Evolutionary conservation across 53 echinoderm and acorn worm genomes (phyloP), one percentile per base, ranked within the genome.

Genomic region (Henricia sp.): DNA sequence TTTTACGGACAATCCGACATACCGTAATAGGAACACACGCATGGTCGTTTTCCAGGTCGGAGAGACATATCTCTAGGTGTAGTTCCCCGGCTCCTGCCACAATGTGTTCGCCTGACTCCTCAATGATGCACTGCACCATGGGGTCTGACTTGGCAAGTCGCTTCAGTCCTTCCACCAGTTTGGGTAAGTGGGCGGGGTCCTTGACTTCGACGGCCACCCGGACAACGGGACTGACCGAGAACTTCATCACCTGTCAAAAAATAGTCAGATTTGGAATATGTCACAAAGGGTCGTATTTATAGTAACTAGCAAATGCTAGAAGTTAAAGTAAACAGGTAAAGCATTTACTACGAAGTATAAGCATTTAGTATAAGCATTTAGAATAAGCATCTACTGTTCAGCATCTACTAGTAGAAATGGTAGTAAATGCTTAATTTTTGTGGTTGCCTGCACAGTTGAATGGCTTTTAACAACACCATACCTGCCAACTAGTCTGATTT

Each of bases 51-150:
- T 96, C 94, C 92, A 96, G 86, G 85, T 96, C 96, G 33, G 94
- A 94, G 52, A 96, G 90, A 71, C 96, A 96, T 73, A 96, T 94
- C 71, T 96, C 96, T 69, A 96, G 72, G 76, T 96, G 96, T 24
- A 96, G 93, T 69, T 96, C 96, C 36, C 96, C 96, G 3, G 96
- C 94, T 14, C 96, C 96, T 12, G 96, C 96, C 55, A 96, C 94
- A 25, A 96, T 94, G 88, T 96, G 96, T 46, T 96, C 96, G 27
- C 96, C 96, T 54, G 96, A 96, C 68, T 96, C 94, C 69, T 96
- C 96, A 37, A 85, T 96, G 52, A 54, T 33, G 44, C 91, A 91
- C 82, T 94, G 94, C 21, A 96, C 96, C 96, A 96, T 96, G 66
- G 96, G 96, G 50, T 96, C 96, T 1, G 96, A 94, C 88, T 96